Percentiles rank a stretch among this genome's conserved stretches.
Evolutionary conservation across 2,797 vertebrate genomes (phyloP).

Genomic region (Phoebastria nigripes): DNA sequence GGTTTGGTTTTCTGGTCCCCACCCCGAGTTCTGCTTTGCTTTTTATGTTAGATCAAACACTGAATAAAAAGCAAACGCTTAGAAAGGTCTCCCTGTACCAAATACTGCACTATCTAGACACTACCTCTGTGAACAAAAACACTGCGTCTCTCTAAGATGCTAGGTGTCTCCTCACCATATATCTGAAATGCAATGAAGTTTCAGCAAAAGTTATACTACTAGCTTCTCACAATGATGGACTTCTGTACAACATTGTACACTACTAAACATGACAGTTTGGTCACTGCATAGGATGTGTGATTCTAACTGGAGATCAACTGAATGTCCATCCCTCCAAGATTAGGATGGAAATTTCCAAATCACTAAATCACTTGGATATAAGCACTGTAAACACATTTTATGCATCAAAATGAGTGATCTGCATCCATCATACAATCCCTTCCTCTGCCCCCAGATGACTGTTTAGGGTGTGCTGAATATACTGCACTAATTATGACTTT

Average conservation of each 20-base stretch:
- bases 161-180: neutral
- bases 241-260: neutral
- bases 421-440: neutral
- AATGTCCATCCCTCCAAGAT: neutral
- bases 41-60: neutral
- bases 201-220: neutral
- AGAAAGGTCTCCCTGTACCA: neutral
- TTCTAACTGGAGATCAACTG: neutral
- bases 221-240: neutral
- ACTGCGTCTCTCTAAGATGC: rapidly evolving
- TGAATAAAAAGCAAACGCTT: neutral
- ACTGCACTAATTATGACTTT: neutral
- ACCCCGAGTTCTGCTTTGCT: neutral
- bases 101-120: neutral
- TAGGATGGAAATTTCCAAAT: neutral
- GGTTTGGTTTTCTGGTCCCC: neutral
- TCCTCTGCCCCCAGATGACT: neutral
- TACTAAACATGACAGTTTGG: neutral
- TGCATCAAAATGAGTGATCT: neutral
- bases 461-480: neutral
- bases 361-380: neutral
- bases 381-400: neutral
- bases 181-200: neutral
- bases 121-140: neutral
- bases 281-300: neutral